These are phyloP conservation scores for Sicus ferrugineus DNA, from an alignment of 2,888 invertebrate species.

Conservation along the genomic window DNA sequence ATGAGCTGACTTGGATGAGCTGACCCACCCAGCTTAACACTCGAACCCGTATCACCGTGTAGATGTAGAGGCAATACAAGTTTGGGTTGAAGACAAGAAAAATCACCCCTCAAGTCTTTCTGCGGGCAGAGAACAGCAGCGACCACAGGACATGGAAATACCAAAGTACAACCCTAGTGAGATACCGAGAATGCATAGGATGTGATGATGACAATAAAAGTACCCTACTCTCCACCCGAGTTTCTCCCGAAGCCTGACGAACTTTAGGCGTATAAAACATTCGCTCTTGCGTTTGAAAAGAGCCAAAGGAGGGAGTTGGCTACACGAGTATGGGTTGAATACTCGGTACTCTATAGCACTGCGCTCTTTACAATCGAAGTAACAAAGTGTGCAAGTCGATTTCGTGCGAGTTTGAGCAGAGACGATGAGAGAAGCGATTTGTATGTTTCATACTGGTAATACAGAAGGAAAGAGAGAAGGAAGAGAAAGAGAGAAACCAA, in stretches of 20 bases:
- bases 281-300: neutral
- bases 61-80: too few species aligned
- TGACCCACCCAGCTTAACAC: too few species aligned
- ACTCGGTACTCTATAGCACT: neutral
- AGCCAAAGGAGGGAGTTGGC: too few species aligned
- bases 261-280: neutral
- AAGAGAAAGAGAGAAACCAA: slow-evolving; percentile 38
- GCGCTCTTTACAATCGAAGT: neutral
- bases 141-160: too few species aligned
- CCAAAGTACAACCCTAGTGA: too few species aligned
- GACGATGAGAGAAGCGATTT: neutral
- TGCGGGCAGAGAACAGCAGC: too few species aligned
- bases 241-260: neutral
- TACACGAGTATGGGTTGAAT: neutral
- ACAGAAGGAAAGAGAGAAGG: slow-evolving; percentile 27
- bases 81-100: too few species aligned
- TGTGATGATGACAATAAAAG: neutral
- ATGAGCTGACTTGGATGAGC: too few species aligned
- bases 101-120: too few species aligned
- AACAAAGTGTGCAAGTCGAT: neutral
- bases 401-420: slow-evolving; percentile 7
- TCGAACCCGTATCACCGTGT: too few species aligned
- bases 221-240: neutral
- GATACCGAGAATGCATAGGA: too few species aligned
- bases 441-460: neutral